Conservation (phyloP, 1,140 invertebrate species). For the Eufriesea mexicana region DNA sequence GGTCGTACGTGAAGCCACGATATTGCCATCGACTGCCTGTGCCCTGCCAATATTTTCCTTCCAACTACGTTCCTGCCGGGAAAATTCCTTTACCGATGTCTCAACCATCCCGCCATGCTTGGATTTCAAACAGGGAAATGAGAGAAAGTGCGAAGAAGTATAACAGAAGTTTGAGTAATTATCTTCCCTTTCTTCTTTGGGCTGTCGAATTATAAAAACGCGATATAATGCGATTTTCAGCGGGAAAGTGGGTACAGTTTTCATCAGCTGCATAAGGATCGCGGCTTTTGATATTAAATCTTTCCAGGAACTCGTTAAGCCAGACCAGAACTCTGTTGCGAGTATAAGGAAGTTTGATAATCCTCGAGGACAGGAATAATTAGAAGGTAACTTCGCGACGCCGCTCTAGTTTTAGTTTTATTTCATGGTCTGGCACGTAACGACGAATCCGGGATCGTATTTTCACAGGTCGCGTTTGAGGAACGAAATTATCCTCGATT, state of each 20-base stretch:
- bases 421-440: neutral
- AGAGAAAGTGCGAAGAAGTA: too few species aligned
- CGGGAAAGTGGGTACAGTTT: neutral
- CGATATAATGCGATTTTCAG: neutral
- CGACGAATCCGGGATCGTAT: neutral
- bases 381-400: neutral
- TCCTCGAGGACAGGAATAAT: conserved; percentile 14
- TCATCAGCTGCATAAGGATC: neutral
- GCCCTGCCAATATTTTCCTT: conserved; percentile 39
- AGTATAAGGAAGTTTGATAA: neutral
- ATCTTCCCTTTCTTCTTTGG: too few species aligned
- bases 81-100: conserved; percentile 21
- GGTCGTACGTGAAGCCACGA: conserved; percentile 8
- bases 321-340: neutral
- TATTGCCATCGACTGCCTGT: neutral
- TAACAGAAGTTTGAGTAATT: too few species aligned
- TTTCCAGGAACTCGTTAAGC: conserved; percentile 7
- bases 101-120: neutral
- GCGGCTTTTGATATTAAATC: conserved; percentile 1
- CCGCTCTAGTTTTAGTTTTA: neutral
- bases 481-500: too few species aligned
- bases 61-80: too few species aligned
- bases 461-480: too few species aligned
- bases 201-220: too few species aligned
- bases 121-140: neutral